Conservation (phyloP, 1,140 invertebrate species). For the Coboldia fuscipes region DNA sequence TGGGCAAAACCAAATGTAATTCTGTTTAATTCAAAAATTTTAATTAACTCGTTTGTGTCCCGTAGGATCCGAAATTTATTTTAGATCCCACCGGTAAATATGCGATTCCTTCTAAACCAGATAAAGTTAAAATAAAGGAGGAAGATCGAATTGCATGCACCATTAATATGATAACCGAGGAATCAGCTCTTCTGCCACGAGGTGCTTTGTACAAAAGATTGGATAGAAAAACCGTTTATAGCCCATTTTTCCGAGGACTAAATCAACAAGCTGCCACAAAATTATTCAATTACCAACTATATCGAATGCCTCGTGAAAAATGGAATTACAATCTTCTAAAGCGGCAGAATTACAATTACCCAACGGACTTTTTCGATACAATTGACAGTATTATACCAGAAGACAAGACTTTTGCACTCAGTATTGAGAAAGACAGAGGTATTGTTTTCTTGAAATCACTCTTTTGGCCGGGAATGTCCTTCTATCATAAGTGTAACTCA, state of each 20-base stretch:
- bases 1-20: constrained; percentile 5
- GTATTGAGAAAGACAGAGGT: constrained; percentile 29
- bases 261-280: constrained; percentile 30
- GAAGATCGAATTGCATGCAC: constrained; percentile 47
- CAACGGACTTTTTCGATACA: constrained; percentile 53
- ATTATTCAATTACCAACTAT: constrained; percentile 43
- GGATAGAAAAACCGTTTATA: constrained; percentile 38
- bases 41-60: background rate
- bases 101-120: constrained; percentile 21
- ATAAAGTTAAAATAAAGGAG: constrained; percentile 39
- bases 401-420: constrained; percentile 14
- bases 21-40: background rate
- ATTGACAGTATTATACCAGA: constrained; percentile 25
- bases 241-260: constrained; percentile 41
- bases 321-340: constrained; percentile 49
- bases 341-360: constrained; percentile 50
- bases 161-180: constrained; percentile 40
- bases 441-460: constrained; percentile 37
- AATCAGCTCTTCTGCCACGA: constrained; percentile 43
- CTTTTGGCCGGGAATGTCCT: constrained; percentile 52
- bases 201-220: constrained; percentile 43
- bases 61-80: constrained; percentile 19
- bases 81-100: constrained; percentile 23
- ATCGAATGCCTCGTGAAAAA: constrained; percentile 35
- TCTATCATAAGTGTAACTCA: constrained; percentile 42